Evolutionary conservation across 2,888 invertebrate species (phyloP), one percentile per base, ranked within the genome.

Genomic region (Lithodes maja): DNA sequence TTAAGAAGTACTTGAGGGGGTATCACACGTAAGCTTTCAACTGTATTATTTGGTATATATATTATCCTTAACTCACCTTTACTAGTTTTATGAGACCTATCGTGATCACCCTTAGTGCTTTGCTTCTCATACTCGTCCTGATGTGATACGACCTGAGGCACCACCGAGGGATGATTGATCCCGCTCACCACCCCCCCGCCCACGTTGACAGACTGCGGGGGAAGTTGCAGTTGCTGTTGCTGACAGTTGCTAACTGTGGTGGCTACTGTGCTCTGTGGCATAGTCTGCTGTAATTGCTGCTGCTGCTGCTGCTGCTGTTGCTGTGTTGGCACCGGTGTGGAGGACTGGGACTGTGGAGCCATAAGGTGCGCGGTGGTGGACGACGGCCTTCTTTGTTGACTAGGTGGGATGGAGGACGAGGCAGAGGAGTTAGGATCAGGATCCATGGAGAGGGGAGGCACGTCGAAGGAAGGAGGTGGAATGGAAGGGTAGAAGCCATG

Each of bases 381-480:
- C 17, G 33, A 54, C 61, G 85, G 81, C 75, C 69, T 68, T 2
- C 69, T n/a, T 17, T 82, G 69, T 3, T 52, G 83, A 80, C 75
- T 78, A 55, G 78, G 87, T 68, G 78, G 33, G 75, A 49, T 54
- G 74, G 86, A 69, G 49, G 86, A n/a, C 33, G 83, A 74, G 86
- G 89, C 81, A 7, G 89, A 81, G 33, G 85, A 55, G 49, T 81
- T 61, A 54, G 85, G 77, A 54, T 86, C 89, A 5, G 88, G 84
- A 53, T 91, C 91, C n/a, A 91, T 79, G 75, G 89, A 79, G 81
- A 91, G 80, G 52, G 90, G 90, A n/a, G 91, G 89, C 17, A 91
- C 91, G 61, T 91, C 91, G 78, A 91, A 91, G 79, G 89, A 88
- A 33, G 90, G 86, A 2, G 91, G 91, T 7, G 89, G 90, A 3